phyloP scores from a whole-genome alignment of 1,140 invertebrate genomes.

The Sinella curviseta region DNA sequence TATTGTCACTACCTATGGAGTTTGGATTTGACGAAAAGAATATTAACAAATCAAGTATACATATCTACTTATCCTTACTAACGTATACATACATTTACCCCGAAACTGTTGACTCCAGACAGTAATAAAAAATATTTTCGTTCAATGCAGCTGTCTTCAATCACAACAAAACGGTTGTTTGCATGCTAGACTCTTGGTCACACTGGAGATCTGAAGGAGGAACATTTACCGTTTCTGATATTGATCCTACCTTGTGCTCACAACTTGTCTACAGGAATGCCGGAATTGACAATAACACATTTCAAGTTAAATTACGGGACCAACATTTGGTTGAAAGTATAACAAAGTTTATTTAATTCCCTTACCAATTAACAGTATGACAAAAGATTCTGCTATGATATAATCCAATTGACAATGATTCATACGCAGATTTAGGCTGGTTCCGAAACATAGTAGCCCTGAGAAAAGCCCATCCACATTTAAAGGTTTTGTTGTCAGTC shows the following conservation, averaged over 20 bases:
- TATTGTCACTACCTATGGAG: background rate
- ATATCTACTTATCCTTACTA: no score
- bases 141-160: background rate
- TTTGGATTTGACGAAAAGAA: background rate
- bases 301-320: background rate
- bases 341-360: background rate
- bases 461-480: constrained; percentile 61
- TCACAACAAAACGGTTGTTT: background rate
- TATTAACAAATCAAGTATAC: background rate
- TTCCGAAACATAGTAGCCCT: constrained; percentile 59
- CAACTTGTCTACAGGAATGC: background rate
- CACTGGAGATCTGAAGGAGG: background rate
- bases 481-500: constrained; percentile 70
- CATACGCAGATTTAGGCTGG: constrained; percentile 46
- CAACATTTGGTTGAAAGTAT: background rate
- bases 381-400: background rate
- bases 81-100: background rate
- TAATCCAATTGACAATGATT: background rate
- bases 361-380: background rate
- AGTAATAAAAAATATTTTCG: background rate
- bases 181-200: background rate
- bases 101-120: background rate
- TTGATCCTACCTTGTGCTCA: background rate
- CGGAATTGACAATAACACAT: background rate
- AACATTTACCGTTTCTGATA: background rate